Evolutionary conservation across 2,888 invertebrate genomes (phyloP), one percentile per base, ranked within the genome.

Genomic region (Amblyjoppa fuscipennis): DNA sequence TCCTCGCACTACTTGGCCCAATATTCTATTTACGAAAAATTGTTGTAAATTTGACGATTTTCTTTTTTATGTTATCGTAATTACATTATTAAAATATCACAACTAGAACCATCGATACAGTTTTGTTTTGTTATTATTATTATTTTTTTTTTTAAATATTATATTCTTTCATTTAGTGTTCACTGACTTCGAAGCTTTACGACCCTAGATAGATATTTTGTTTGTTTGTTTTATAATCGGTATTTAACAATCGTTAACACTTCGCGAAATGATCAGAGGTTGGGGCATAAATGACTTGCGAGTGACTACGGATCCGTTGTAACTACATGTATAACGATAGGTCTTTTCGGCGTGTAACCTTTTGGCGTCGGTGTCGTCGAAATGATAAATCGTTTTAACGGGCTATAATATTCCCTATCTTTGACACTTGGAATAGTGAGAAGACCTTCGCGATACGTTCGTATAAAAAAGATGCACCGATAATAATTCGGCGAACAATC

Each of bases 21-120:
- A 85, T 68, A 82, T 79, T 81, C 87, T 80, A 75, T 83, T 13
- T 59, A 74, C 87, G 76, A 77, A 76, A 87, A 82, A 81, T 75
- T 59, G 45, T 83, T 84, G 79, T 76, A 81, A 82, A 77, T 70
- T 69, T 86, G 64, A 91, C 89, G 88, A 89, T 86, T 86, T 80
- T 80, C 87, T 90, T 92, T 90, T 90, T 90, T 49, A 49, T 49
- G 59, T 59, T 59, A 59, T 59, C 25, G 66, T 85, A 71, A 81
- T 87, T 87, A 87, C 83, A 89, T 91, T 90, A 92, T 88, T 93
- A 93, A 93, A 93, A 93, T 93, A 93, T 93, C 93, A 93, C 93
- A 93, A 93, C 93, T 93, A 93, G 93, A 93, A 93, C 92, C 92
- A 93, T 92, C 90, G 91, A 92, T 91, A 92, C 91, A 90, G 85